phyloP scores from a whole-genome alignment of 2,113 vertebrate genomes.

The Leucoraja erinaceus region DNA sequence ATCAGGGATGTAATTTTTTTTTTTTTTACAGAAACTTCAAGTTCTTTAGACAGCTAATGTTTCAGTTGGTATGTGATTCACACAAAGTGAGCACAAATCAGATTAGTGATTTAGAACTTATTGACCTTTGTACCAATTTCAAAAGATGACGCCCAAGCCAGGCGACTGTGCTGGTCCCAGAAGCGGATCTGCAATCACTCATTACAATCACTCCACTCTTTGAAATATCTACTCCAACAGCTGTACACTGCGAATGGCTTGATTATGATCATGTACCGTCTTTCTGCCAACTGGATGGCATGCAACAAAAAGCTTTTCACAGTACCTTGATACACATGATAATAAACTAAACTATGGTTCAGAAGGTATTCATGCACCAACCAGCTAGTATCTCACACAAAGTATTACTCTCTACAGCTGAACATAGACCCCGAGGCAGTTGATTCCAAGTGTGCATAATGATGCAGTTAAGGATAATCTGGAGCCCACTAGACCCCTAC shows the following conservation, averaged over 20 bases:
- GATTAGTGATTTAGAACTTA: not conserved
- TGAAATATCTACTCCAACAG: too few species aligned
- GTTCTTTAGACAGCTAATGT: slow-evolving; percentile 24
- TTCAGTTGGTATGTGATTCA: not conserved
- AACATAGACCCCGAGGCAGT: not conserved
- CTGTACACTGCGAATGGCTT: too few species aligned
- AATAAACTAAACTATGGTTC: not conserved
- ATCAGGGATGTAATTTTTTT: not conserved
- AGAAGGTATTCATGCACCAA: not conserved
- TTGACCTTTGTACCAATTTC: not conserved
- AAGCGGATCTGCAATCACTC: too few species aligned
- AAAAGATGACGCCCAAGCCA: too few species aligned
- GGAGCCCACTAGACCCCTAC: not conserved
- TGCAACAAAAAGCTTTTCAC: too few species aligned
- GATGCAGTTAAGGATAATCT: not conserved
- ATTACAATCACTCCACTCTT: too few species aligned
- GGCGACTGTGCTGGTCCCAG: too few species aligned
- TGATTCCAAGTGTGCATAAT: not conserved
- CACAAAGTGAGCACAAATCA: not conserved
- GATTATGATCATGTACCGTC: too few species aligned
- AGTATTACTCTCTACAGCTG: not conserved
- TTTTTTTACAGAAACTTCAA: not conserved
- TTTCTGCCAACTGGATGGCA: too few species aligned
- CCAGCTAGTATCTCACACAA: not conserved
- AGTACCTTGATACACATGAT: too few species aligned